Evolutionary conservation across 2,888 invertebrate genomes (phyloP), one percentile per base, ranked within the genome.

Genomic region (Pinctada fucata): DNA sequence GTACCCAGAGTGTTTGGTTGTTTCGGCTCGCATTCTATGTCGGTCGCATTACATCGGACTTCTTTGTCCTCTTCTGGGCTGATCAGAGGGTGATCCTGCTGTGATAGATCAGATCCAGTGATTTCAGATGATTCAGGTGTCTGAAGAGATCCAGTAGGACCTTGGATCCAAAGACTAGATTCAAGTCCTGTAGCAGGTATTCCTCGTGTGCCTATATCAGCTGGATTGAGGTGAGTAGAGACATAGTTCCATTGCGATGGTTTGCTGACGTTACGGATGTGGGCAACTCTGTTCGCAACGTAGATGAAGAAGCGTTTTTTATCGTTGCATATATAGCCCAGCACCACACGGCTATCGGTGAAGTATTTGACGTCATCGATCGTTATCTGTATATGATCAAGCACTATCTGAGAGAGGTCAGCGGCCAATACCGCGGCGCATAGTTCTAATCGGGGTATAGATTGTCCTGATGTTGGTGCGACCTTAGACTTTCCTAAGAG

Each of bases 401-500:
- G n/a, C 16, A 82, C 72, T 16, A 68, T 65, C 49, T 79, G 76
- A 51, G 75, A 67, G 4, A 85, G 16, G 66, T 86, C 80, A 8
- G 75, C 69, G 5, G 79, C 85, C 16, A 84, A 63, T 8, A 85
- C 83, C 4, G 83, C 86, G 10, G 84, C 82, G 78, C 82, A 84
- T 3, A 85, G 78, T 66, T 86, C 84, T 2, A 87, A 76, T 47
- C 84, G 69, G 2, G 86, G 84, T 49, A 85, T 84, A 0, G 85
- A 84, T 45, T 78, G 79, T 8, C 84, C 76, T 63, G 31, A 74
- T 1, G 50, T 31, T 64, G 83, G 84, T 49, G 83, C 65, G 2
- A 82, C 68, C 58, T 80, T 83, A 10, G 78, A 64, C 68, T 84
- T 82, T 31, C 83, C 82, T 8, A 81, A 16, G 2, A 83, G 31